Evolutionary conservation across 2,888 invertebrate genomes (phyloP).

Genomic region (Strigamia crassipes): DNA sequence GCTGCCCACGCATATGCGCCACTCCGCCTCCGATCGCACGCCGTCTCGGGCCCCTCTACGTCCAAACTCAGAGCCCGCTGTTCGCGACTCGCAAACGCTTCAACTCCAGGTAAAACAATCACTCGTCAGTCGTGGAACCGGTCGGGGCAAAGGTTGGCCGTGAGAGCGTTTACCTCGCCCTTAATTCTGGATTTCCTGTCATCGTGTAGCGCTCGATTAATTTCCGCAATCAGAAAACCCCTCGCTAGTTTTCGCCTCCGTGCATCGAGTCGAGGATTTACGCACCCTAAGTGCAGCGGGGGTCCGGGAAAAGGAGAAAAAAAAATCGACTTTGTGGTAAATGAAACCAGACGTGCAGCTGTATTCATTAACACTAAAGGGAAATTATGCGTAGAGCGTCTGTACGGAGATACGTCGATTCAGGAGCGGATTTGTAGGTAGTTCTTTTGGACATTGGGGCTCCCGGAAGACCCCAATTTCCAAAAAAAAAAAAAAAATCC

Average conservation of each 20-base stretch:
- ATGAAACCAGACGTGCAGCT: background rate
- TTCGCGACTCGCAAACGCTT: background rate
- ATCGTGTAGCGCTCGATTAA: background rate
- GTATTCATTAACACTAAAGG: background rate
- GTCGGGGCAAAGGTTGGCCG: background rate
- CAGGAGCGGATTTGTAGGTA: too few relatives aligned
- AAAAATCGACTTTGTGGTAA: background rate
- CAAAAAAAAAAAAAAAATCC: too few relatives aligned
- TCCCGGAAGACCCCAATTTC: too few relatives aligned
- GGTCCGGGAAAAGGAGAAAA: background rate
- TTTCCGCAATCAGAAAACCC: background rate
- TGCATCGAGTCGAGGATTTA: background rate
- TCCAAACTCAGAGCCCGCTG: background rate
- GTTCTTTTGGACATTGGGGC: too few relatives aligned
- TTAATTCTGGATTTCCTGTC: background rate
- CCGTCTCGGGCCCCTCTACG: constrained; percentile 39
- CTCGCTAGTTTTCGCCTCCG: background rate
- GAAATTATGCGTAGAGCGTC: too few relatives aligned
- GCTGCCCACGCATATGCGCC: constrained; percentile 74
- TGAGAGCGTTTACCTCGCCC: background rate
- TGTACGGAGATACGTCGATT: too few relatives aligned
- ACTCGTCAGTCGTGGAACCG: background rate
- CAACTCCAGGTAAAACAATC: background rate
- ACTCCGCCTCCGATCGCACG: constrained; percentile 58
- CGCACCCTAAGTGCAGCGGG: background rate